A percentile compares a stretch with the other conserved stretches of the same genome.
Evolutionary conservation across 1,140 invertebrate species (phyloP).

Genomic region (Leptopilina boulardi): DNA sequence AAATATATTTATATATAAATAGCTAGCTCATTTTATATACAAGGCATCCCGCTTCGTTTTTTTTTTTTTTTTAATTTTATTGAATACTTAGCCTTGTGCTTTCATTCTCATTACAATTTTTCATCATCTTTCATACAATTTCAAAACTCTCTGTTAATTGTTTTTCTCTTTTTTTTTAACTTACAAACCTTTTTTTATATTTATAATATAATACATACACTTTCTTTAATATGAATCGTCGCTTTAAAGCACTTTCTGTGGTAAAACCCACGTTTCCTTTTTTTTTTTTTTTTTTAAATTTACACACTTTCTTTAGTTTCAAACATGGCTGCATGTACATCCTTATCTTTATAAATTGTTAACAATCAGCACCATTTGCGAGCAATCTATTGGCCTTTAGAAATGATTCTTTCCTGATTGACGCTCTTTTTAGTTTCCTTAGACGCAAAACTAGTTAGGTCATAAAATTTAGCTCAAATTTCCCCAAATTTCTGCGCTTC

Average conservation of each 20-base stretch:
- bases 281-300: slow-evolving; percentile 17
- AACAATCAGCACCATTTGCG: slow-evolving; percentile 42
- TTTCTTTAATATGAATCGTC: slow-evolving; percentile 31
- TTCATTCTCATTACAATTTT: slow-evolving; percentile 45
- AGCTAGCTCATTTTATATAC: slow-evolving; percentile 68
- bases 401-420: slow-evolving; percentile 16
- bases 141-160: background rate
- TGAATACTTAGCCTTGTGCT: slow-evolving; percentile 27
- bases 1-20: slow-evolving; percentile 72
- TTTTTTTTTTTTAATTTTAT: too few species aligned
- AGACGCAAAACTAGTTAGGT: background rate
- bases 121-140: slow-evolving; percentile 28
- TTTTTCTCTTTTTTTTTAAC: slow-evolving; percentile 38
- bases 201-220: slow-evolving; percentile 46
- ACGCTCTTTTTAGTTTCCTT: background rate
- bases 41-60: slow-evolving; percentile 70
- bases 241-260: slow-evolving; percentile 36
- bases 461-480: background rate
- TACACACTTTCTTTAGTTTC: slow-evolving; percentile 13
- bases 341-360: slow-evolving; percentile 29
- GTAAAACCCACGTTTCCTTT: background rate
- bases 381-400: slow-evolving; percentile 32
- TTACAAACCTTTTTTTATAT: slow-evolving; percentile 39
- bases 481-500: background rate
- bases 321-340: slow-evolving; percentile 6